phyloP scores from a whole-genome alignment of 2,888 invertebrate species.

The Crossocerus cetratus region DNA sequence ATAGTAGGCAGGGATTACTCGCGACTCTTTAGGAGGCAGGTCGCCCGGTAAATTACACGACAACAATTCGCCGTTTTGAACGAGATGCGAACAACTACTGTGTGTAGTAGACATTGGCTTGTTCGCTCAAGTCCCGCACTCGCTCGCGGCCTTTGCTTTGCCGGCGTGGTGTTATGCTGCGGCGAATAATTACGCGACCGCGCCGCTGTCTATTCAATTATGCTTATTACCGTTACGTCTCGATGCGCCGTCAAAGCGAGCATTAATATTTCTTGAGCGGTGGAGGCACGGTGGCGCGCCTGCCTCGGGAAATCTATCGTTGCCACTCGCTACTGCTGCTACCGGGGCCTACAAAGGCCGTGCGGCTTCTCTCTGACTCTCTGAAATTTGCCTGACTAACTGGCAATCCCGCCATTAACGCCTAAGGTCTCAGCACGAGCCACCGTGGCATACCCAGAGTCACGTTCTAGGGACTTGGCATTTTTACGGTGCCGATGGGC shows the following conservation, averaged over 20 bases:
- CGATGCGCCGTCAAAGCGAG: conserved; percentile 15
- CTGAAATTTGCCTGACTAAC: too few species aligned
- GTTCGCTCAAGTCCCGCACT: conserved; percentile 21
- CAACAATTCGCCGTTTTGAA: conserved; percentile 20
- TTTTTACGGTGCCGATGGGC: too few species aligned
- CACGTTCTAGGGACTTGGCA: too few species aligned
- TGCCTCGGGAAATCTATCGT: too few species aligned
- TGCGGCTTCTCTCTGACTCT: too few species aligned
- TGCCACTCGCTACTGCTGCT: too few species aligned
- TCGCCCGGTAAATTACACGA: conserved; percentile 53
- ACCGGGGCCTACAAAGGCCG: too few species aligned
- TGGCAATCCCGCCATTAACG: too few species aligned
- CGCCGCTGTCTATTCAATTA: conserved; percentile 51
- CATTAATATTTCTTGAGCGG: conserved; percentile 30
- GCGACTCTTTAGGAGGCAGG: conserved; percentile 35
- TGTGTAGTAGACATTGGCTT: conserved; percentile 11
- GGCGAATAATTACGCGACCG: conserved; percentile 52
- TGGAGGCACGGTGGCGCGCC: neutral
- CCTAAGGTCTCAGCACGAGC: too few species aligned
- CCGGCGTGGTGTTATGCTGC: conserved; percentile 40
- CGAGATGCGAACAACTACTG: neutral
- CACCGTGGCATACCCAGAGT: too few species aligned
- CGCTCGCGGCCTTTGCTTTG: conserved; percentile 52
- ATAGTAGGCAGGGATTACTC: too few species aligned
- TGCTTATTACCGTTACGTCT: conserved; percentile 34